Conservation (phyloP, 2,888 invertebrate species). For the Tinea trinotella region DNA sequence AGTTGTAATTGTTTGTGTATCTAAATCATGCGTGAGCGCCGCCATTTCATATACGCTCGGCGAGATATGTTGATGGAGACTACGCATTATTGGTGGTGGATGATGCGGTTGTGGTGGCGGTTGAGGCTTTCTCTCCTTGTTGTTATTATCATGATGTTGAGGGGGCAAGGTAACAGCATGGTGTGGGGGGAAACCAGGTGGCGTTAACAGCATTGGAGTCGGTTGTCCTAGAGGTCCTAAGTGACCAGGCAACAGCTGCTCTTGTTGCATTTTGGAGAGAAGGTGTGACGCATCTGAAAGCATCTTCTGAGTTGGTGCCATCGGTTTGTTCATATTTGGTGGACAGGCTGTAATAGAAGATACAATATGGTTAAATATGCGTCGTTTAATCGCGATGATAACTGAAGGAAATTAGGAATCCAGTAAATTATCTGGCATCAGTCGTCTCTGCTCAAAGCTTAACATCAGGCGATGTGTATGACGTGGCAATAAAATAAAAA, state of each 20-base stretch:
- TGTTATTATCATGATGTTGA: conserved; percentile 73
- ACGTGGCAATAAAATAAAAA: too few relatives aligned
- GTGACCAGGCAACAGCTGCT: conserved; percentile 72
- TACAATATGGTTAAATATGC: not conserved
- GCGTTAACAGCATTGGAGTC: conserved; percentile 79
- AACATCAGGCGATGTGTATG: too few relatives aligned
- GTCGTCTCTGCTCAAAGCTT: too few relatives aligned
- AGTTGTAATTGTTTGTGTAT: conserved; percentile 96
- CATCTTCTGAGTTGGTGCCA: conserved; percentile 85
- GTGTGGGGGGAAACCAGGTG: conserved; percentile 83
- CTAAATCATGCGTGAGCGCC: conserved; percentile 94
- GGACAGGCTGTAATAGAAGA: conserved; percentile 69
- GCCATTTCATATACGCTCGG: conserved; percentile 99
- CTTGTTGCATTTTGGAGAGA: conserved; percentile 80
- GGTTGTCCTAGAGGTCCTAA: conserved; percentile 65
- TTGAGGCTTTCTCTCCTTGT: conserved; percentile 69
- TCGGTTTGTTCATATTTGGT: conserved; percentile 78
- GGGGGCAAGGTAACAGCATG: conserved; percentile 79
- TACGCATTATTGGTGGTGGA: conserved; percentile 77
- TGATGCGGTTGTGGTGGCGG: conserved; percentile 76
- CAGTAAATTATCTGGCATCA: too few relatives aligned
- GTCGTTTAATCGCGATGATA: not conserved
- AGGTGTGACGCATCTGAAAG: conserved; percentile 79
- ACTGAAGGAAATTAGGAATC: too few relatives aligned
- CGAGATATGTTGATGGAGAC: conserved; percentile 87